Evolutionary conservation across 2,888 invertebrate genomes (phyloP), one percentile per base, ranked within the genome.

Genomic region (Spisula solida): DNA sequence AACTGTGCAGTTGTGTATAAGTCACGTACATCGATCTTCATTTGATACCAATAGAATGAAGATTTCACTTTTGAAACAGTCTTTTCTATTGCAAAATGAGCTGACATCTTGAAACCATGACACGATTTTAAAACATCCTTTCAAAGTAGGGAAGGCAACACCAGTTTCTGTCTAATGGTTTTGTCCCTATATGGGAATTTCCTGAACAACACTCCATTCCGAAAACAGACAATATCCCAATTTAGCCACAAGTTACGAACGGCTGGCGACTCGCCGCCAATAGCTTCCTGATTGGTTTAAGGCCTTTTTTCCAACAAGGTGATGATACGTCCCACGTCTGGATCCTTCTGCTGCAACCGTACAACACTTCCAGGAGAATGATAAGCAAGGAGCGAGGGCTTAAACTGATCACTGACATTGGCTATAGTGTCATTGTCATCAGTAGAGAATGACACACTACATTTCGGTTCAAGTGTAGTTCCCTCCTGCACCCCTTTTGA

Each of bases 261-360:
- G n/a, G n/a, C n/a, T 48, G 82, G 55, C 25, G 78, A 70, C n/a
- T 51, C 18, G 18, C 41, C 83, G 29, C 81, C 78, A 34, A 86
- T 47, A 14, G 41, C 31, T n/a, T 86, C 79, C 75, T 86, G 82
- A 0, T 78, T 18, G 16, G 89, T 86, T 81, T 80, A 41, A 80
- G 48, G 18, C 16, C 51, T 20, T 8, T 81, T 75, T 48, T 79
- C 66, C 5, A 82, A 1, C 56, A 29, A 83, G n/a, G 14, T 18
- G 18, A 84, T 34, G 1, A 87, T 55, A 41, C 29, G n/a, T 25
- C 55, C 84, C 25, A 85, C 34, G 31, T 81, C 55, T 75, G 90
- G 90, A 31, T 87, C 87, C 18, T 84, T 41, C 34, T 48, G 34
- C 70, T 87, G 86, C 18, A 82, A 29, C 18, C 47, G 78, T 20